Base-by-base conservation (phyloP, 1,140 invertebrate genomes). In the Papilio xuthus region DNA sequence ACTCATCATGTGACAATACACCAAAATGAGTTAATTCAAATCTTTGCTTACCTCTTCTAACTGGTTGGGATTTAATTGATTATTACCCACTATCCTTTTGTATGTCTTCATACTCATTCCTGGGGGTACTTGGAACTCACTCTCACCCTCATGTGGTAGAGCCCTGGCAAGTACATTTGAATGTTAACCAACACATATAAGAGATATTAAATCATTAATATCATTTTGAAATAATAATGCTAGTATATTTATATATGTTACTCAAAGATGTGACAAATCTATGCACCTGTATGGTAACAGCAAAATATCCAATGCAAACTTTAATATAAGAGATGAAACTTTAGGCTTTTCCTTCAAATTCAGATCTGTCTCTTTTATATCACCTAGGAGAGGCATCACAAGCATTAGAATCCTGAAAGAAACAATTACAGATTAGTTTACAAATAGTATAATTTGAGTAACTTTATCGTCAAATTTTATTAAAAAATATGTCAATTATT, bases 271-370 rank as follows among this genome's bases (percentile, higher is more conserved):
- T 20, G 44, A 41, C 23, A 67, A 71, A 71, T 23, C 63, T 72
- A 80, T 63, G 81, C 94, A 98, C 97, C 97, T 97, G 92, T 98
- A 99, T 53, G 98, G 97, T 32, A 99, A 90, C 4, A 99, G 90
- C 4, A 99, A 89, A 37, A 98, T 94, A 94, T 99, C 97, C 78
- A 98, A 95, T 83, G 98, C 95, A 90, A 97, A 96, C 79, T 96
- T 96, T 13, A 97, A 89, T 26, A 99, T 95, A 80, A 97, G 94
- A 77, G 96, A 96, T 10, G 95, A 92, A 50, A 97, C 93, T 81
- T 96, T 94, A 28, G 96, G 96, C 83, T 96, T 95, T 75, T 96
- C 95, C 83, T 95, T 94, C 10, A 97, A 82, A 81, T 92, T 94
- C 74, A 94, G 84, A 78, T 89, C 82, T 56, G 83, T 80, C 69